A percentile compares a stretch with the other conserved stretches of the same genome.
phyloP scores from a whole-genome alignment of 1,140 invertebrate species.

The Pseudomyrmex flavicornis region DNA sequence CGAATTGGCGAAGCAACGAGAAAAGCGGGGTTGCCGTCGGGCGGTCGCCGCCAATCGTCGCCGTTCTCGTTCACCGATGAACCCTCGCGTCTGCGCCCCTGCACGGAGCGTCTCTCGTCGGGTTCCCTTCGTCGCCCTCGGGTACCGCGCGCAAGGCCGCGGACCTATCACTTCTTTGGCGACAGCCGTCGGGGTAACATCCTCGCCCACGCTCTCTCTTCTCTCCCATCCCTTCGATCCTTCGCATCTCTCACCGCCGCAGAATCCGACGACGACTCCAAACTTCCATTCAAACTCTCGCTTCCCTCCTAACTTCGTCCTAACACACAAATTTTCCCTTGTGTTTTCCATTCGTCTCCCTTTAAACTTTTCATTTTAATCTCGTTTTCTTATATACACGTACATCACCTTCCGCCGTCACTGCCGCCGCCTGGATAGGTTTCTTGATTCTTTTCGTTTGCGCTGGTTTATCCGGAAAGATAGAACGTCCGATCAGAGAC shows the following conservation, averaged over 20 bases:
- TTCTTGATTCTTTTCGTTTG: background rate
- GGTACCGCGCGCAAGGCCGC: slow-evolving; percentile 81
- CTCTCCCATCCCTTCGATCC: slow-evolving; percentile 53
- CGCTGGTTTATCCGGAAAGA: background rate
- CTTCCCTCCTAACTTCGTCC: background rate
- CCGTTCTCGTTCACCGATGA: slow-evolving; percentile 67
- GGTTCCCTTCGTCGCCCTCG: slow-evolving; percentile 67
- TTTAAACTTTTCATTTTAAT: slow-evolving; percentile 1
- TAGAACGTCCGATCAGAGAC: background rate
- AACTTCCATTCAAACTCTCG: slow-evolving; percentile 26
- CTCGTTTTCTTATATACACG: background rate
- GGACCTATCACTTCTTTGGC: slow-evolving; percentile 84
- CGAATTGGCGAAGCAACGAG: slow-evolving; percentile 45
- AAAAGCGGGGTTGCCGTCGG: slow-evolving; percentile 26
- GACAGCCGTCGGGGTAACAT: slow-evolving; percentile 84
- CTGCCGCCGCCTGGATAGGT: background rate
- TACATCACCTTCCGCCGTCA: too few species aligned
- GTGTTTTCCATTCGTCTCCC: background rate
- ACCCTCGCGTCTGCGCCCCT: slow-evolving; percentile 52
- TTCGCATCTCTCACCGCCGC: slow-evolving; percentile 50
- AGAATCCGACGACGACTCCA: slow-evolving; percentile 61
- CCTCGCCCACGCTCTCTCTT: slow-evolving; percentile 77
- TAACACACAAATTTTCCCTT: background rate
- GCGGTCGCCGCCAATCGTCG: slow-evolving; percentile 64
- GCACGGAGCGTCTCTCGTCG: too few species aligned